Percentiles rank a stretch among this genome's conserved stretches.
These are phyloP conservation scores for Xiphophorus maculatus DNA, from an alignment of 2,113 vertebrate species.

Conservation along the genomic window DNA sequence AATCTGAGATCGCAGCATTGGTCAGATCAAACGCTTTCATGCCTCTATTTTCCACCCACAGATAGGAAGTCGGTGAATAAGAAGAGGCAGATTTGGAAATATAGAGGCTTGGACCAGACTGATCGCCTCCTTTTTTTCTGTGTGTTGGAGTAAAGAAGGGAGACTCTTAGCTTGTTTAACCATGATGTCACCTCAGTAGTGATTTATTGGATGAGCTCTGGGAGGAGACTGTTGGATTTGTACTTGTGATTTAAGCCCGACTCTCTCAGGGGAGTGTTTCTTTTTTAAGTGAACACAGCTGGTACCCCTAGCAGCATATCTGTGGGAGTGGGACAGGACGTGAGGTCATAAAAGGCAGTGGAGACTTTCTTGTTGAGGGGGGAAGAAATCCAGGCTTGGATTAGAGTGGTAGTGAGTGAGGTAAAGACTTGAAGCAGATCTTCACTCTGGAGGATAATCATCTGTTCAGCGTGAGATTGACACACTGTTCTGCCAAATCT, in stretches of 20 bases:
- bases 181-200: constrained; percentile 61
- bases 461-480: constrained; percentile 41
- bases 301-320: constrained; percentile 64
- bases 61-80: constrained; percentile 10
- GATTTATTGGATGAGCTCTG: constrained; percentile 72
- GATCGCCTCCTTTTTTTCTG: background rate
- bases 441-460: constrained; percentile 44
- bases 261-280: constrained; percentile 58
- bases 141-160: constrained; percentile 9
- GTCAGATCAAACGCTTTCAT: constrained; percentile 49
- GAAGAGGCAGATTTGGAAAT: background rate
- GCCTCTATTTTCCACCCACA: constrained; percentile 44
- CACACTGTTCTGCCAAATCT: constrained; percentile 25
- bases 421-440: constrained; percentile 17
- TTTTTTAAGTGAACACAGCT: constrained; percentile 68
- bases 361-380: constrained; percentile 16
- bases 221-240: constrained; percentile 65
- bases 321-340: constrained; percentile 69
- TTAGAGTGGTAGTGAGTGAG: constrained; percentile 36
- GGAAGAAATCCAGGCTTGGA: constrained; percentile 35
- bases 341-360: constrained; percentile 54
- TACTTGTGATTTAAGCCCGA: constrained; percentile 35
- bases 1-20: constrained; percentile 34
- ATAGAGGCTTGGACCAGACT: background rate
- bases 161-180: constrained; percentile 71